Evolutionary conservation across 1,140 invertebrate species (phyloP).

Genomic region (Drosophila lacertosa): DNA sequence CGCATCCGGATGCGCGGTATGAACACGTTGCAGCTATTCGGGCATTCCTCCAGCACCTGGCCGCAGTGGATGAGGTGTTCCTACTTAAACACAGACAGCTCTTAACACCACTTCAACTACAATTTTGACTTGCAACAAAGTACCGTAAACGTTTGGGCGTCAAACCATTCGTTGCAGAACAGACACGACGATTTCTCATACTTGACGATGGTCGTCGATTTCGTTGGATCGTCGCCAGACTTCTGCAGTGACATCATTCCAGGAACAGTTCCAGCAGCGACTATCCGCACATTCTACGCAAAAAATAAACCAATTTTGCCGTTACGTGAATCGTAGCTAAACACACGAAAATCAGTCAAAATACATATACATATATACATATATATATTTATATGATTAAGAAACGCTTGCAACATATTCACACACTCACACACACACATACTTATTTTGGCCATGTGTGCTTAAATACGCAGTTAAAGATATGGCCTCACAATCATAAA

Average conservation of each 20-base stretch:
- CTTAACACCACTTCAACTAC: background rate
- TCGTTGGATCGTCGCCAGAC: slow-evolving; percentile 16
- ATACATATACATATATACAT: background rate
- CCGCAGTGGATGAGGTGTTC: slow-evolving; percentile 88
- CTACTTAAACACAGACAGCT: too few species aligned
- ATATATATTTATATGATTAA: slow-evolving; percentile 52
- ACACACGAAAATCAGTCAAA: slow-evolving; percentile 66
- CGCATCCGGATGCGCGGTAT: slow-evolving; percentile 86
- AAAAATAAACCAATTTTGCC: slow-evolving; percentile 22
- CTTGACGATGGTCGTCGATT: slow-evolving; percentile 75
- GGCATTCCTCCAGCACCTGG: slow-evolving; percentile 88
- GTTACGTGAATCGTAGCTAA: slow-evolving; percentile 49
- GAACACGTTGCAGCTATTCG: slow-evolving; percentile 88
- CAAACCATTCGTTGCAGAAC: slow-evolving; percentile 87
- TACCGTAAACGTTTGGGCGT: slow-evolving; percentile 86
- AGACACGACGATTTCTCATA: slow-evolving; percentile 86
- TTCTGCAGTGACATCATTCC: slow-evolving; percentile 51
- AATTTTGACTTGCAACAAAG: background rate
- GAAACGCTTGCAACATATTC: slow-evolving; percentile 39
- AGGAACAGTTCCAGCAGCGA: background rate
- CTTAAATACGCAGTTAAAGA: slow-evolving; percentile 19
- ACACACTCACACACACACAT: slow-evolving; percentile 16
- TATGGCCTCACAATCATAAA: slow-evolving; percentile 9
- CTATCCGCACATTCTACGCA: background rate
- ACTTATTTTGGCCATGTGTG: too few species aligned